Evolutionary conservation across 2,888 invertebrate genomes (phyloP), one percentile per base, ranked within the genome.

Genomic region (Apocheima hispidaria): DNA sequence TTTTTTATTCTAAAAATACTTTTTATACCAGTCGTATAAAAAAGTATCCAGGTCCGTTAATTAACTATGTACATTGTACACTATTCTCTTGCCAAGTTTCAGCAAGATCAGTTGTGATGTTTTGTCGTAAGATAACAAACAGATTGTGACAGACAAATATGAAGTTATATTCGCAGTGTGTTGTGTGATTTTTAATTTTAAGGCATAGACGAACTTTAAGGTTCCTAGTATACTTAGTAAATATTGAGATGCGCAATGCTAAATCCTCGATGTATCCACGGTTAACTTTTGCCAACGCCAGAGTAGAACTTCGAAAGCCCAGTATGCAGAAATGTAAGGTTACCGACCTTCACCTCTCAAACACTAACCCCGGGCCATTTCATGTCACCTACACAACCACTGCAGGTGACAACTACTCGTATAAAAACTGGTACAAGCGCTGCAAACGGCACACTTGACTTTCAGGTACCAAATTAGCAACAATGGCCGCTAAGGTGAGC

Each of bases 401-500:
- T 60, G 71, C 69, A 77, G 68, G 73, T 73, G 71, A 75, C 63
- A 69, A 66, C 60, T 58, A 53, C 69, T 67, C 68, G 79, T 90
- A 90, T 89, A 90, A 81, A 90, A 85, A 80, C 78, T 82, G 75
- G 69, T 66, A 68, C 78, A 66, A 68, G 63, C 71, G 71, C 71
- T 55, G 66, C 51, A 70, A 69, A 69, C 73, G 70, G 70, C 79
- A 87, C 81, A 90, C 84, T 88, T 77, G 66, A 77, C 64, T 66
- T 66, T 70, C 69, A 77, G 82, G 76, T 78, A 71, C 66, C 78
- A 74, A 72, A 83, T 69, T 70, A 82, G 51, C 72, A 78, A 89
- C 84, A 87, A 90, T 90, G 89, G 87, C 83, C 74, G 84, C 88
- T 77, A 89, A 90, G 86, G 89, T 84, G 68, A 44, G 43, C 43